Evolutionary conservation across 2,888 invertebrate species (phyloP), one percentile per base, ranked within the genome.

Genomic region (Frankliniella fusca): DNA sequence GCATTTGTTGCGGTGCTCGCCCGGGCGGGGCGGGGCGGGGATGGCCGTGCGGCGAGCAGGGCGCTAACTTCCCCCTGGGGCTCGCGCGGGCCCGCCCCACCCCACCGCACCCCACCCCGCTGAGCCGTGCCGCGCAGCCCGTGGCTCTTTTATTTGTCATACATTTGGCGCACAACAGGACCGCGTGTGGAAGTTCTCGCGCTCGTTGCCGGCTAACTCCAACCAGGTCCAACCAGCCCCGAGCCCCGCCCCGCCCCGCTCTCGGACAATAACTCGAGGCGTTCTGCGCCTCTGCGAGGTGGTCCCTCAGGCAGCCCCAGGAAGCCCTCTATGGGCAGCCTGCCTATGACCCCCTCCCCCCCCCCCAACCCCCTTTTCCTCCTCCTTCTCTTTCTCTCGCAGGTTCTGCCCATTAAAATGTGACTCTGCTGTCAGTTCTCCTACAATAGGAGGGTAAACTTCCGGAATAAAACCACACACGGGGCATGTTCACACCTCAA

Each of bases 401-500:
- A 18, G 23, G 11, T 23, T 27, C 70, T 76, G 70, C 70, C 70
- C 70, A 76, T 76, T 76, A 76, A 76, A 76, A 76, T 76, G 70
- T 76, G 70, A 76, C 70, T 76, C 70, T 27, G 27, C 70, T 76
- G 70, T 76, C 70, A 76, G 61, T 11, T 10, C 70, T 23, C 70
- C 23, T 27, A 76, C 70, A 76, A 76, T 12, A 12, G 70, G 70
- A 12, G 27, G 70, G 70, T 76, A 76, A 76, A 76, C 70, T 76
- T 76, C 70, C 70, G 70, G 70, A 76, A 23, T 70, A 70, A 76
- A 27, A 27, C 27, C 70, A 76, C 70, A 70, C 70, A 76, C 70
- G 70, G 38, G 38, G 12, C 70, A 11, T 76, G 70, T 76, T 76
- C 70, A 76, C 70, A 76, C 70, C 70, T 76, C 70, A 76, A 76